Conservation (phyloP, 2,113 vertebrate species). For the Paraplagusia blochii region DNA sequence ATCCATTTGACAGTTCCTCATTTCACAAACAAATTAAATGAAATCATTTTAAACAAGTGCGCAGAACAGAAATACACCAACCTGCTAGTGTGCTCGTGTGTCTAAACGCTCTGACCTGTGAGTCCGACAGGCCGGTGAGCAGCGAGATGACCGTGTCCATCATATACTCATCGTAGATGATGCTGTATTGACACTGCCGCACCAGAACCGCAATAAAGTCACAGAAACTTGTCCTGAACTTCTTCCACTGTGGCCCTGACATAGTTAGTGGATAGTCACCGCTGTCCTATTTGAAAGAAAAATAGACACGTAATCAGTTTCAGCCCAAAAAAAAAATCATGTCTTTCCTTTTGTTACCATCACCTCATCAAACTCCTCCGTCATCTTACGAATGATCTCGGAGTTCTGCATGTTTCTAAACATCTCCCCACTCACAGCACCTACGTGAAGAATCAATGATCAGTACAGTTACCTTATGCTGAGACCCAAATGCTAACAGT, state of each 20-base stretch:
- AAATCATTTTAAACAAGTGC: background rate
- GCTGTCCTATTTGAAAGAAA: constrained; percentile 81
- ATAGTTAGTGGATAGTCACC: constrained; percentile 95
- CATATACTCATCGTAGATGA: constrained; percentile 98
- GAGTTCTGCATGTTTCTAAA: constrained; percentile 98
- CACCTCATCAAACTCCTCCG: constrained; percentile 98
- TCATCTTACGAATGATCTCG: constrained; percentile 98
- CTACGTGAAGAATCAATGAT: constrained; percentile 59
- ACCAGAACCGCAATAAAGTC: constrained; percentile 95
- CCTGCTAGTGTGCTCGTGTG: constrained; percentile 97
- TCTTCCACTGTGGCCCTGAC: constrained; percentile 97
- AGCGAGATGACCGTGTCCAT: constrained; percentile 98
- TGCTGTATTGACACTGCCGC: constrained; percentile 96
- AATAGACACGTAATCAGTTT: background rate
- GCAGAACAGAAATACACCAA: constrained; percentile 41
- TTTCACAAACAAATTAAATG: too few relatives aligned
- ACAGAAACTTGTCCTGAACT: constrained; percentile 93
- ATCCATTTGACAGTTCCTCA: too few relatives aligned
- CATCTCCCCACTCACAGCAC: constrained; percentile 95
- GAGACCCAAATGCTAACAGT: constrained; percentile 11
- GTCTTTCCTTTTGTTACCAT: background rate
- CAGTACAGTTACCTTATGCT: background rate
- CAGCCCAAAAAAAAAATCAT: background rate
- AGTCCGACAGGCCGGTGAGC: constrained; percentile 94
- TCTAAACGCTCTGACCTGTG: constrained; percentile 94